These are phyloP conservation scores for Acanthopleura granulata DNA, from an alignment of 2,888 invertebrate species.

Conservation along the genomic window DNA sequence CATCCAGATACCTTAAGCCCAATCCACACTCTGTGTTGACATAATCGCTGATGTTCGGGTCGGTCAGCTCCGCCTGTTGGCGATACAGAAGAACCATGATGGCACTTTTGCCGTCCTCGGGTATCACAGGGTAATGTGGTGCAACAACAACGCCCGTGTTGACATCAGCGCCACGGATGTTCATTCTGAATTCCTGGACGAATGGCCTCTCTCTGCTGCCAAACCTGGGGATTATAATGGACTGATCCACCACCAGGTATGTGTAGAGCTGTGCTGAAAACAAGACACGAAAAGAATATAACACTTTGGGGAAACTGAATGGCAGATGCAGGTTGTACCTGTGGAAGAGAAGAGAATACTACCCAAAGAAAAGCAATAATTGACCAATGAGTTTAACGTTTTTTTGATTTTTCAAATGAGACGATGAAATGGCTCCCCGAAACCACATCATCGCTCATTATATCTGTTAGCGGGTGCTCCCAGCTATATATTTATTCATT, in stretches of 20 bases:
- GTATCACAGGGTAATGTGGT: background rate
- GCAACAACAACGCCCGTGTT: background rate
- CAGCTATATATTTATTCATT: too few relatives aligned
- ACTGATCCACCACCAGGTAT: background rate
- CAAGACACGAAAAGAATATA: too few relatives aligned
- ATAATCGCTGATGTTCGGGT: background rate
- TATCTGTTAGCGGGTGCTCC: too few relatives aligned
- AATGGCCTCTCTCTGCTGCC: background rate
- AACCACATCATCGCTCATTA: too few relatives aligned
- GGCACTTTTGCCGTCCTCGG: background rate
- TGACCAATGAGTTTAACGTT: too few relatives aligned
- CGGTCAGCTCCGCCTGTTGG: background rate
- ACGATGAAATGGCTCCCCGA: too few relatives aligned
- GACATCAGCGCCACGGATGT: background rate
- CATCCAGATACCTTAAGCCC: background rate
- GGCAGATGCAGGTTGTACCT: too few relatives aligned
- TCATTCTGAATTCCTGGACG: background rate
- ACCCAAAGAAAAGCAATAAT: too few relatives aligned
- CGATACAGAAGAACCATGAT: background rate
- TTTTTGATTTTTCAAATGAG: too few relatives aligned
- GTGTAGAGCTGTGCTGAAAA: background rate
- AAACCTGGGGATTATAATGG: background rate
- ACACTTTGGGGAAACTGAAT: too few relatives aligned
- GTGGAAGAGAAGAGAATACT: too few relatives aligned
- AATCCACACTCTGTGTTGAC: background rate